Evolutionary conservation across 1,140 invertebrate species (phyloP).

Genomic region (Heliconius eleuchia): DNA sequence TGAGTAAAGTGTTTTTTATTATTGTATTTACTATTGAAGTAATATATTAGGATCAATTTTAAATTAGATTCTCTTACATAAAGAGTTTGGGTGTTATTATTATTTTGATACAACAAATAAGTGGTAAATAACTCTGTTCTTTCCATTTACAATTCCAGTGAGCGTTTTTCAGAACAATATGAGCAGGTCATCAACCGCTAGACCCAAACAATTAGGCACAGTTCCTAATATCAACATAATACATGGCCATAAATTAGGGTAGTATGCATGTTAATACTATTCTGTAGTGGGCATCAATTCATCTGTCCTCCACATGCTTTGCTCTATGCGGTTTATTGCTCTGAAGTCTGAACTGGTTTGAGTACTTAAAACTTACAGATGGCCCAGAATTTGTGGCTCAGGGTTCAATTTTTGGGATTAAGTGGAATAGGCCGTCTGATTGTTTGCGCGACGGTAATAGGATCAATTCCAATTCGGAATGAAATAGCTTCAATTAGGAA

Average conservation of each 20-base stretch:
- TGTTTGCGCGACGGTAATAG: too few species aligned
- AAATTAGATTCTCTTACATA: not conserved
- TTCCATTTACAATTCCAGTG: not conserved
- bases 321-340: conserved; percentile 22
- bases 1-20: too few species aligned
- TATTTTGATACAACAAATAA: not conserved
- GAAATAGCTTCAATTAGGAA: too few species aligned
- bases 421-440: too few species aligned
- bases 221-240: conserved; percentile 29
- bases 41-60: not conserved
- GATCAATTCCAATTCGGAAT: too few species aligned
- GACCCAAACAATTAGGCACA: conserved; percentile 15
- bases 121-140: not conserved
- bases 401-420: too few species aligned
- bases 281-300: conserved; percentile 35
- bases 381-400: conserved; percentile 7
- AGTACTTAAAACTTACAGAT: conserved; percentile 4
- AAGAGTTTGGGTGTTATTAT: not conserved
- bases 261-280: conserved; percentile 31
- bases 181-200: not conserved
- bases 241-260: conserved; percentile 20
- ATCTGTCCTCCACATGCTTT: conserved; percentile 29
- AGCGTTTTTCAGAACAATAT: not conserved
- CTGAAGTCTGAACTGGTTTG: conserved; percentile 12
- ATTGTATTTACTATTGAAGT: too few species aligned